phyloP scores from a whole-genome alignment of 2,113 vertebrate species.

The Otocyon megalotis region DNA sequence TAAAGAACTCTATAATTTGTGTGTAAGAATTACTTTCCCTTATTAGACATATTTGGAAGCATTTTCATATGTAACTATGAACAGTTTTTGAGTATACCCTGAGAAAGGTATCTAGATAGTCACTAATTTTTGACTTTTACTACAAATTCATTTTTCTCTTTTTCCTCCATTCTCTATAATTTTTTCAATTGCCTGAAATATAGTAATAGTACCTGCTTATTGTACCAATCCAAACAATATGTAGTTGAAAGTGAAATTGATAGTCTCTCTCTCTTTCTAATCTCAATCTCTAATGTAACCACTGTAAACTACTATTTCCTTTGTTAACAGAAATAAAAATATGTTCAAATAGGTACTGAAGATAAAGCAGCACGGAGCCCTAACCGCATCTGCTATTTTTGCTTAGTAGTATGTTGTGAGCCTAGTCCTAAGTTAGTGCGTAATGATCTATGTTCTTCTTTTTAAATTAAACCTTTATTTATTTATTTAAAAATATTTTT shows the following conservation, averaged over 20 bases:
- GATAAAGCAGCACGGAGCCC: not conserved
- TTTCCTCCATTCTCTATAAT: not conserved
- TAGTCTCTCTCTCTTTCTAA: not conserved
- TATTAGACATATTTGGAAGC: slow-evolving; percentile 2
- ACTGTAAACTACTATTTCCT: not conserved
- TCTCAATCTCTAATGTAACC: not conserved
- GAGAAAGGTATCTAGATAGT: not conserved
- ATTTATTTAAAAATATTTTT: too few species aligned
- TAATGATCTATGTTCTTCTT: not conserved
- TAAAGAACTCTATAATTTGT: not conserved
- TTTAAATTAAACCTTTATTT: not conserved
- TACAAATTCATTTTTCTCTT: not conserved
- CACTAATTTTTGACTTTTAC: not conserved
- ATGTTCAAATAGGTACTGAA: too few species aligned
- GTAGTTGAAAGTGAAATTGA: not conserved
- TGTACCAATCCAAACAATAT: not conserved
- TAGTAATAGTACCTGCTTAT: not conserved
- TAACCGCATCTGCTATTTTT: not conserved
- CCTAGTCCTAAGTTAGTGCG: not conserved
- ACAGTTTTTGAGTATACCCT: not conserved
- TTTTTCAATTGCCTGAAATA: not conserved
- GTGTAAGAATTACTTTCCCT: slow-evolving; percentile 26
- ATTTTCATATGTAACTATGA: slow-evolving; percentile 11
- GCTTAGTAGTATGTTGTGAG: not conserved
- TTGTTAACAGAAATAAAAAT: not conserved